Base-by-base conservation (phyloP, 2,888 invertebrate species). In the Xestobium rufovillosum region DNA sequence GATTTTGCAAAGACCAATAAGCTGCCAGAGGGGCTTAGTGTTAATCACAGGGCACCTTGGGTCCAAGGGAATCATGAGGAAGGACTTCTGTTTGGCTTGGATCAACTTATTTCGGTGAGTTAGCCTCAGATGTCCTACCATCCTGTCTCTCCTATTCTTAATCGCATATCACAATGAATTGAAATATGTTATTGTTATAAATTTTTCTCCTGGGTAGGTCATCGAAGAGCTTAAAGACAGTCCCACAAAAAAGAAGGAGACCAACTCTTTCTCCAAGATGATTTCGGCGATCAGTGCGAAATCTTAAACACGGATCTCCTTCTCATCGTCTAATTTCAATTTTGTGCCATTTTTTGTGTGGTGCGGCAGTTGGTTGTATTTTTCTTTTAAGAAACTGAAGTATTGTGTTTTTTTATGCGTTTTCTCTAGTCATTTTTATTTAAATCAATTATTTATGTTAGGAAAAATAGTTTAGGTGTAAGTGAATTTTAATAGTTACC, bases 61-160 rank as follows among this genome's bases (percentile, higher is more conserved):
- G 61, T 75, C 41, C 81, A 88, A 48, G 96, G 95, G n/a, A 97
- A 96, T 63, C 87, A 89, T 59, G 96, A 97, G 65, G 96, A 97
- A 64, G 97, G 97, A 4, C 85, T 94, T 55, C 75, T 97, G 14
- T 80, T 76, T 50, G 97, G 97, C 37, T 72, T 97, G 52, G 95
- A 96, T 67, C 85, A 88, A 65, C 76, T 97, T 44, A 89, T 96
- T 54, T 72, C 78, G 53, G 84, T 81, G 43, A 72, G 57, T 55
- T n/a, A n/a, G n/a, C n/a, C n/a, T n/a, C n/a, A n/a, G n/a, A n/a
- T n/a, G n/a, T n/a, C n/a, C n/a, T n/a, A n/a, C n/a, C n/a, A n/a
- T n/a, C n/a, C n/a, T n/a, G n/a, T n/a, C n/a, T n/a, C n/a, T n/a
- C n/a, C n/a, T n/a, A n/a, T n/a, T n/a, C n/a, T n/a, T n/a, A n/a